These are phyloP conservation scores for Lytechinus pictus DNA, from an alignment of 35 echinoderm and acorn worm genomes.

Conservation along the genomic window DNA sequence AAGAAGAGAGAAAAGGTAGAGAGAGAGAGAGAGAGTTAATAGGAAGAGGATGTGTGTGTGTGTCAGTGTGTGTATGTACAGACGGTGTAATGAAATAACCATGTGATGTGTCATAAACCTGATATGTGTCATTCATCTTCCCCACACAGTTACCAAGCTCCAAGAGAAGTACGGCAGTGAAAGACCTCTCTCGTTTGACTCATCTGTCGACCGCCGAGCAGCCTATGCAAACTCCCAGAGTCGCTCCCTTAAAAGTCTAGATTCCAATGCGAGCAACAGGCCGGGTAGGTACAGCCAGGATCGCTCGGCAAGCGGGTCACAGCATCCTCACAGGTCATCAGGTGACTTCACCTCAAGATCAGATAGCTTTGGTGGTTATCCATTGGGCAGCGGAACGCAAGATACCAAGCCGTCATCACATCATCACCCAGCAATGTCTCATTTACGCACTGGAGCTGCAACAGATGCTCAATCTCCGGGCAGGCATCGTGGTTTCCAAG, in stretches of 20 bases:
- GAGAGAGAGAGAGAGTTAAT: neutral
- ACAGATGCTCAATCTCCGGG: neutral
- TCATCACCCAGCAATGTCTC: constrained; percentile 11
- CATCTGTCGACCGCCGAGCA: constrained; percentile 56
- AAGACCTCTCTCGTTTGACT: constrained; percentile 64
- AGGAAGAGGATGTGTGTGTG: constrained; percentile 28
- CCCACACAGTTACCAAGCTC: constrained; percentile 77
- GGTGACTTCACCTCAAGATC: constrained; percentile 23
- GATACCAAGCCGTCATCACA: constrained; percentile 19
- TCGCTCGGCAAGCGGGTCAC: neutral
- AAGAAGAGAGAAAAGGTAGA: no score
- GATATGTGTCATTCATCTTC: constrained; percentile 33
- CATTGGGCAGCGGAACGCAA: neutral
- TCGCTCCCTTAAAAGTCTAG: constrained; percentile 58
- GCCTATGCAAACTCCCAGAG: constrained; percentile 24
- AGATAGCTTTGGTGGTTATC: constrained; percentile 46
- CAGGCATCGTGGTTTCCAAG: constrained; percentile 37
- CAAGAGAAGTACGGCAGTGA: constrained; percentile 66
- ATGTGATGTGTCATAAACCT: constrained; percentile 49
- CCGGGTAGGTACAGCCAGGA: constrained; percentile 29
- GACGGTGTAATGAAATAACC: constrained; percentile 27
- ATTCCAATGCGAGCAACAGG: constrained; percentile 11
- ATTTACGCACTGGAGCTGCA: neutral
- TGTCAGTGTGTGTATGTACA: constrained; percentile 12
- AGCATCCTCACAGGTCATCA: constrained; percentile 29